Conservation (phyloP, 2,888 invertebrate genomes). For the Polydesmus complanatus region DNA sequence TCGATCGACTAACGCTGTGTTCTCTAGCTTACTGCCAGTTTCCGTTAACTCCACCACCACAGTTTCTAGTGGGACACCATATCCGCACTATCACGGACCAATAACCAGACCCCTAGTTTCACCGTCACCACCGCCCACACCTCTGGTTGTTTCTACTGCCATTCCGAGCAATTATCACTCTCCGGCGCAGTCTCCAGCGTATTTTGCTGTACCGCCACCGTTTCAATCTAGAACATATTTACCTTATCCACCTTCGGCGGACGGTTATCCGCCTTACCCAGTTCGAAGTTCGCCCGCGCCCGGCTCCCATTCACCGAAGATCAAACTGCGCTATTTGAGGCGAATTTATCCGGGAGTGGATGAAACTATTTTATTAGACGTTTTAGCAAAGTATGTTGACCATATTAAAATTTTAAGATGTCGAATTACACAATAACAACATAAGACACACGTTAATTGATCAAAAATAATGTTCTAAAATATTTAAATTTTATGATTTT, state of each 20-base stretch:
- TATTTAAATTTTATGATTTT: not conserved
- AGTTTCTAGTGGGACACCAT: not conserved
- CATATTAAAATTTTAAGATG: too few relatives aligned
- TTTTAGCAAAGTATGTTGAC: conserved; percentile 22
- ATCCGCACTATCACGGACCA: conserved; percentile 11
- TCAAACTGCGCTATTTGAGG: conserved; percentile 24
- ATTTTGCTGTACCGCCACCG: not conserved
- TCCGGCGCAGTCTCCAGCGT: conserved; percentile 1
- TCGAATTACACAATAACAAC: too few relatives aligned
- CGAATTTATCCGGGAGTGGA: conserved; percentile 24
- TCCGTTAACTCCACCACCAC: not conserved
- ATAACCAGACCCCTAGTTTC: not conserved
- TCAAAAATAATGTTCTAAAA: not conserved
- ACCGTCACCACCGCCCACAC: not conserved
- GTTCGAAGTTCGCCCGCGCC: conserved; percentile 6
- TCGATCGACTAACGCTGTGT: conserved; percentile 2
- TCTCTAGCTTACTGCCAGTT: too few relatives aligned
- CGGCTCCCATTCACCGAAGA: conserved; percentile 22
- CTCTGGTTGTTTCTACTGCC: not conserved
- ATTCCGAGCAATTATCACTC: not conserved
- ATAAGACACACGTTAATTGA: too few relatives aligned
- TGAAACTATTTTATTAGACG: conserved; percentile 23
- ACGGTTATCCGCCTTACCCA: not conserved
- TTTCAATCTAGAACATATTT: not conserved
- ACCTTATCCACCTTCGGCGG: not conserved